Evolutionary conservation across 2,888 invertebrate genomes (phyloP).

Genomic region (Sarcophaga variegata): DNA sequence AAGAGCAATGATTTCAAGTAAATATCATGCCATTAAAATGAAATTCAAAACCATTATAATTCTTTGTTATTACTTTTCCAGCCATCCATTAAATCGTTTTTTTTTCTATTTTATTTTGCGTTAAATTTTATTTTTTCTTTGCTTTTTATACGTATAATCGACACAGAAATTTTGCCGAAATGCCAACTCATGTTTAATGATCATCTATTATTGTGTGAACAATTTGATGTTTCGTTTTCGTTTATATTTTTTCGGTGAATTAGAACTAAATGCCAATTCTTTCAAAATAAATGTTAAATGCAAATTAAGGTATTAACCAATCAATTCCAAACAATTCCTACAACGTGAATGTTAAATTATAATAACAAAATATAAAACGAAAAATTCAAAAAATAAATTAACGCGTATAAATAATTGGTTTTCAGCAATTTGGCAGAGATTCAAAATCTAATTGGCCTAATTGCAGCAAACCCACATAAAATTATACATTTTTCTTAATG

Average conservation of each 20-base stretch:
- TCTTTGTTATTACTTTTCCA: neutral
- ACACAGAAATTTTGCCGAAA: constrained; percentile 55
- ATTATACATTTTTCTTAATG: neutral
- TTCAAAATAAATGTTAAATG: constrained; percentile 68
- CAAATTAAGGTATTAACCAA: constrained; percentile 57
- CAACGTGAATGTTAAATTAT: constrained; percentile 10
- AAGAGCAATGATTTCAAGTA: constrained; percentile 40
- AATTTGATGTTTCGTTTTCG: neutral
- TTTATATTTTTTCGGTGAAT: constrained; percentile 26
- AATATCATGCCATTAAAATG: constrained; percentile 38
- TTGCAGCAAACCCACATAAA: constrained; percentile 55
- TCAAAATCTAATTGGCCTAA: constrained; percentile 62
- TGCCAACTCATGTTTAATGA: constrained; percentile 67
- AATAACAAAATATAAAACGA: neutral
- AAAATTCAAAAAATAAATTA: neutral
- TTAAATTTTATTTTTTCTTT: constrained; percentile 4
- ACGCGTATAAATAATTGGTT: neutral
- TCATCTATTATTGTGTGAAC: constrained; percentile 58
- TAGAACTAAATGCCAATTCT: constrained; percentile 69
- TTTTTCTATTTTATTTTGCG: neutral
- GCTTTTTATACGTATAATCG: constrained; percentile 17
- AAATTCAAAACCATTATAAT: constrained; percentile 24
- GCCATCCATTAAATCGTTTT: no score
- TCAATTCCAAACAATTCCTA: constrained; percentile 14
- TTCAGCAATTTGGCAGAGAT: constrained; percentile 31